Conservation (phyloP, 2,888 invertebrate genomes). For the Acleris holmiana region DNA sequence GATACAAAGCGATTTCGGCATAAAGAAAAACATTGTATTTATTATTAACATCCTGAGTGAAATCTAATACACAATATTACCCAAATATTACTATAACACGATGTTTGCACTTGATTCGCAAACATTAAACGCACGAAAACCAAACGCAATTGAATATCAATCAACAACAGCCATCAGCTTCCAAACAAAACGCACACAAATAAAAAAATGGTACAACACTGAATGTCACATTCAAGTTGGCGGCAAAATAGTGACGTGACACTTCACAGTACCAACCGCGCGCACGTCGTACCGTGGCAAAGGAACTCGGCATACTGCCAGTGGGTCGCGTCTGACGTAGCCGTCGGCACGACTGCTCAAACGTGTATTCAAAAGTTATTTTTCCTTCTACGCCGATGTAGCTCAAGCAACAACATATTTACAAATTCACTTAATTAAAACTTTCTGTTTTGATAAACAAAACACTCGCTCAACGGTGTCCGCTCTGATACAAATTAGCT, state of each 20-base stretch:
- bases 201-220: slow-evolving; percentile 37
- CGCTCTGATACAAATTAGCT: not conserved
- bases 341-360: slow-evolving; percentile 32
- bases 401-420: slow-evolving; percentile 28
- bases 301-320: slow-evolving; percentile 52
- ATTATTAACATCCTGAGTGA: slow-evolving; percentile 2
- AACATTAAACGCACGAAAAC: slow-evolving; percentile 22
- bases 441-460: slow-evolving; percentile 20
- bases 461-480: not conserved
- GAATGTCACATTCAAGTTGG: slow-evolving; percentile 44
- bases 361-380: slow-evolving; percentile 35
- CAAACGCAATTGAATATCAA: slow-evolving; percentile 19
- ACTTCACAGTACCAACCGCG: slow-evolving; percentile 42
- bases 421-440: slow-evolving; percentile 34
- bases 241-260: slow-evolving; percentile 45
- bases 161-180: slow-evolving; percentile 31
- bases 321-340: slow-evolving; percentile 36
- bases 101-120: slow-evolving; percentile 17
- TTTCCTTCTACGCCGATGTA: slow-evolving; percentile 29
- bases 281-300: slow-evolving; percentile 47
- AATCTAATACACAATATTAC: slow-evolving; percentile 12
- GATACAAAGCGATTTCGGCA: slow-evolving; percentile 16
- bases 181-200: slow-evolving; percentile 25
- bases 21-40: slow-evolving; percentile 2
- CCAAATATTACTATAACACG: slow-evolving; percentile 18